phyloP scores from a whole-genome alignment of 2,888 invertebrate genomes.

The Nemapogon koenigi region DNA sequence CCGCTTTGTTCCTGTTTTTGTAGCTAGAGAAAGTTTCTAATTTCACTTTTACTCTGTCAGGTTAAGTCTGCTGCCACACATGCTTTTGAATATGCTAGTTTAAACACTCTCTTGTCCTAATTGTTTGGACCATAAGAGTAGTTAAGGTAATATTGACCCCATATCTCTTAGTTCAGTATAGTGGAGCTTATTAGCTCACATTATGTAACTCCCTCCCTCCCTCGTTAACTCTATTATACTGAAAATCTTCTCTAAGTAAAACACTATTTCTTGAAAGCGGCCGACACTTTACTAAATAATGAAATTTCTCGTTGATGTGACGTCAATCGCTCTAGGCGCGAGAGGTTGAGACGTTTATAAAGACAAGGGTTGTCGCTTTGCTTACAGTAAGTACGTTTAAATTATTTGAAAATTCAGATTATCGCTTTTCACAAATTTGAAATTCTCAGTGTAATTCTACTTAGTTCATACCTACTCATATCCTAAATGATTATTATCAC shows the following conservation, averaged over 20 bases:
- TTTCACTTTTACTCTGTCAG: constrained; percentile 33
- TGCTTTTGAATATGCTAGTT: too few relatives aligned
- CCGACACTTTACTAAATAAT: constrained; percentile 14
- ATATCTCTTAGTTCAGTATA: too few relatives aligned
- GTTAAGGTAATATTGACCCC: too few relatives aligned
- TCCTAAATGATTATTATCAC: too few relatives aligned
- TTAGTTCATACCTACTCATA: too few relatives aligned
- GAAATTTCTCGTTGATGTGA: constrained; percentile 15
- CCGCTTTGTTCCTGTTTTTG: constrained; percentile 28
- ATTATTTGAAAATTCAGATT: constrained; percentile 1
- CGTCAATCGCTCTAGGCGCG: constrained; percentile 17
- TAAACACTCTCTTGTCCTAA: too few relatives aligned
- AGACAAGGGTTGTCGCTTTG: constrained; percentile 26
- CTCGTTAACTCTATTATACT: constrained; percentile 5
- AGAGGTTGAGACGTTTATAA: constrained; percentile 27
- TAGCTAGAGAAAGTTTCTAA: constrained; percentile 32
- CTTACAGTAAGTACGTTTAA: neutral
- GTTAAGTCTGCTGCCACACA: too few relatives aligned
- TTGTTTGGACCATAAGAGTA: too few relatives aligned
- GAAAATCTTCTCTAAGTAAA: constrained; percentile 7
- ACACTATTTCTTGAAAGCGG: constrained; percentile 10
- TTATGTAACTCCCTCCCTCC: neutral
- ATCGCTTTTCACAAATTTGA: too few relatives aligned
- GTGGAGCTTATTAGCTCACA: constrained; percentile 8
- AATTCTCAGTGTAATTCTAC: too few relatives aligned